Evolutionary conservation across 2,113 vertebrate genomes (phyloP), one percentile per base, ranked within the genome.

Genomic region (Semnornis frantzii): DNA sequence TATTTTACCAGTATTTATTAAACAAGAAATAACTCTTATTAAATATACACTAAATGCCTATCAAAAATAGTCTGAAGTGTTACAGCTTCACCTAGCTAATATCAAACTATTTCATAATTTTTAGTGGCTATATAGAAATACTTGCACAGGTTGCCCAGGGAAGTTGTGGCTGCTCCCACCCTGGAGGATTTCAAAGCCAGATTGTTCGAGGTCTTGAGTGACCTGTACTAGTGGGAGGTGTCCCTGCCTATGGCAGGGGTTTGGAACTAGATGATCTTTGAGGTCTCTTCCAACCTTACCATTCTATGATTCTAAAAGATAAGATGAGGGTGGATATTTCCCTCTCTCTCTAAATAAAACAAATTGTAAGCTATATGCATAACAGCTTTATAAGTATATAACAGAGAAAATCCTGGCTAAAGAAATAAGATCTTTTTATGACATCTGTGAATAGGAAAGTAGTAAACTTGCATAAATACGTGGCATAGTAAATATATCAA

Each of bases 1-100:
- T 69, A 92, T 88, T 19, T 30, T 79, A 4, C 28, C 75, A 85
- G 11, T 87, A 70, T 81, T 96, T 94, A 72, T 95, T 94, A 85
- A 90, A 46, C 14, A 77, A 84, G 27, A 2, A 79, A 57, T 57
- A 88, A n/a, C 25, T 58, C 24, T 64, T 83, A 80, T 66, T 92
- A 92, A 90, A 90, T 11, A 87, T 50, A 91, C 91, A 89, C 59
- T 68, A 82, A 91, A 81, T 66, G 28, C 2, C 8, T 54, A 50
- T 76, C 64, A 60, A 9, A 87, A 46, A 75, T 34, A 87, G 17
- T 75, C 70, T 94, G 72, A 85, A 82, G 30, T 72, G 28, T 64
- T 74, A n/a, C 19, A 76, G 37, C 34, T 90, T 89, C 52, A 65
- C 9, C 25, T 84, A 89, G 9, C n/a, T 92, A 83, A 80, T 63